Conservation (phyloP, 2,113 vertebrate genomes). For the Pluvianellus socialis region DNA sequence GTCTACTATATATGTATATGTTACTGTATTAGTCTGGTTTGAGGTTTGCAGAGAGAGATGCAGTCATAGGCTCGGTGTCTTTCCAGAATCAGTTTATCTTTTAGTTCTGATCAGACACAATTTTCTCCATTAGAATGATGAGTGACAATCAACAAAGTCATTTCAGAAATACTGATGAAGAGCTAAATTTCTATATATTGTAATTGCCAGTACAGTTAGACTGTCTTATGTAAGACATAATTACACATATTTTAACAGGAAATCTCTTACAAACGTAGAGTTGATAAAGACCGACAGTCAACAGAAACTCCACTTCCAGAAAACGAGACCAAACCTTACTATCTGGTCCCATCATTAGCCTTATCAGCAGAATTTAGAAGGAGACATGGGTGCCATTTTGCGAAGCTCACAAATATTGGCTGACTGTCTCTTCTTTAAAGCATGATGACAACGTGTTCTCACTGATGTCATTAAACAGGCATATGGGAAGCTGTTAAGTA, state of each 20-base stretch:
- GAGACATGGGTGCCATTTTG: background rate
- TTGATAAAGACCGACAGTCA: background rate
- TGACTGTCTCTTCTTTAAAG: background rate
- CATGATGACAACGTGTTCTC: background rate
- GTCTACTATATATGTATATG: background rate
- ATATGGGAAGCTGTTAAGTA: background rate
- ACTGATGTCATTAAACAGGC: background rate
- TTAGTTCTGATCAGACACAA: background rate
- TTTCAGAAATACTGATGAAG: background rate
- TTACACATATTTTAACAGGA: background rate
- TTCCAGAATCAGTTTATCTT: background rate
- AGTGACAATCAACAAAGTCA: background rate
- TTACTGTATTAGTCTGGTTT: background rate
- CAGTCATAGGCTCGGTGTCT: background rate
- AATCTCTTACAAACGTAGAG: background rate
- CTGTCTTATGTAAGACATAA: background rate
- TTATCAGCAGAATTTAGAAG: background rate
- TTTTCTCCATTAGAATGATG: background rate
- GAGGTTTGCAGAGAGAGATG: background rate
- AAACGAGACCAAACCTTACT: background rate
- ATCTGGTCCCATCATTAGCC: background rate
- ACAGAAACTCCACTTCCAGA: background rate
- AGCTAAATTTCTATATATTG: background rate
- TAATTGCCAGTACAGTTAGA: background rate
- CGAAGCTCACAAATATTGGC: background rate